Conservation (phyloP, 2,888 invertebrate species). For the Drosophila austrosaltans region DNA sequence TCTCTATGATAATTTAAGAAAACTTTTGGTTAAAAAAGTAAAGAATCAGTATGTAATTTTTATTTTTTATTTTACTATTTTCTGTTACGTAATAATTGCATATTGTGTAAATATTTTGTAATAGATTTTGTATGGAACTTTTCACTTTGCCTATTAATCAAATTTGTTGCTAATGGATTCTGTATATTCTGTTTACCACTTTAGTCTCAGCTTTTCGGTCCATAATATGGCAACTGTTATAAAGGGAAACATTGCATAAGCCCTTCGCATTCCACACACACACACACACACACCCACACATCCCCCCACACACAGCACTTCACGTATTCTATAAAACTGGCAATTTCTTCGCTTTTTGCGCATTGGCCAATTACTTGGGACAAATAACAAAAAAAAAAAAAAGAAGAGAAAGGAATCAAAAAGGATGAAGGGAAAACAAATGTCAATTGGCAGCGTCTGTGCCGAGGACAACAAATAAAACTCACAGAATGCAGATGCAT, state of each 20-base stretch:
- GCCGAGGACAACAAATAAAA: constrained; percentile 10
- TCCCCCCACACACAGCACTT: neutral
- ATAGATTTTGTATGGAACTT: neutral
- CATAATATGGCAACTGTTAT: neutral
- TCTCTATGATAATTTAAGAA: neutral
- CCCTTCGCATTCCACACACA: neutral
- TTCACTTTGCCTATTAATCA: constrained; percentile 1
- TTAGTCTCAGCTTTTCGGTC: neutral
- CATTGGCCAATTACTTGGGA: constrained; percentile 56
- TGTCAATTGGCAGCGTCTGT: constrained; percentile 51
- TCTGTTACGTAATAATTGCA: neutral
- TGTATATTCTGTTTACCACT: constrained; percentile 2
- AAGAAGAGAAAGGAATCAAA: neutral
- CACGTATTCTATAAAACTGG: neutral
- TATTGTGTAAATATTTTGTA: neutral
- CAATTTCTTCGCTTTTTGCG: constrained; percentile 7
- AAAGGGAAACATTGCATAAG: neutral
- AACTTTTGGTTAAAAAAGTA: neutral
- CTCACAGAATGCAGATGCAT: constrained; percentile 22
- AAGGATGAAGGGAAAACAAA: constrained; percentile 45
- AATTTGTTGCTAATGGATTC: constrained; percentile 9
- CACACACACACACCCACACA: neutral
- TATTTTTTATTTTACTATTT: no score
- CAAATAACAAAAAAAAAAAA: constrained; percentile 16
- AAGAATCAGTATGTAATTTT: no score